phyloP scores from a whole-genome alignment of 2,113 vertebrate species.

The Orientallactaga bullata region DNA sequence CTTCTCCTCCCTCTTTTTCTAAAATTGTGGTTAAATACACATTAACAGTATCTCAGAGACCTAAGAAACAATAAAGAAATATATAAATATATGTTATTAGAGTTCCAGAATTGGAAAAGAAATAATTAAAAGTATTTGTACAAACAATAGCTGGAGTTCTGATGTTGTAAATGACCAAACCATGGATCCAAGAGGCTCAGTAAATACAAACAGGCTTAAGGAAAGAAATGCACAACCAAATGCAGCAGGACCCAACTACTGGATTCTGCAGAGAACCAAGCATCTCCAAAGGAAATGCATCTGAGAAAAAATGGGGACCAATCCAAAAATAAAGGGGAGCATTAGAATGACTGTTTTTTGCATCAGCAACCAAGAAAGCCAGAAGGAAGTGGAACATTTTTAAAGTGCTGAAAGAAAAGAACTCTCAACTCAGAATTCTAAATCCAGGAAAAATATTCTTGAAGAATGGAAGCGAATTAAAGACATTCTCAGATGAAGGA shows the following conservation, averaged over 20 bases:
- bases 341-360: neutral
- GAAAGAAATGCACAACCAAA: neutral
- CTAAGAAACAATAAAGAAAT: neutral
- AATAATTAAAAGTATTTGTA: neutral
- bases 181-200: constrained; percentile 28
- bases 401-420: neutral
- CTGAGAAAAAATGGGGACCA: neutral
- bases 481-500: constrained; percentile 21
- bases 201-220: neutral
- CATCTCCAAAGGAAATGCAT: neutral
- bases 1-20: neutral
- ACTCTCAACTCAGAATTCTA: constrained; percentile 3
- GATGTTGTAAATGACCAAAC: constrained; percentile 39
- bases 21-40: neutral
- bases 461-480: constrained; percentile 12
- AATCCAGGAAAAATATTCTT: constrained; percentile 51
- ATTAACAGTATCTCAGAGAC: neutral
- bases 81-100: neutral
- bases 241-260: neutral
- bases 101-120: neutral
- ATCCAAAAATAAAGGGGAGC: neutral
- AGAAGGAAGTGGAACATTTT: constrained; percentile 4
- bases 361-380: constrained; percentile 35
- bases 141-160: neutral
- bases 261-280: neutral